Percentiles rank a stretch among this genome's conserved stretches.
Conservation (phyloP, 1,140 invertebrate genomes). For the Hyphantria cunea region DNA sequence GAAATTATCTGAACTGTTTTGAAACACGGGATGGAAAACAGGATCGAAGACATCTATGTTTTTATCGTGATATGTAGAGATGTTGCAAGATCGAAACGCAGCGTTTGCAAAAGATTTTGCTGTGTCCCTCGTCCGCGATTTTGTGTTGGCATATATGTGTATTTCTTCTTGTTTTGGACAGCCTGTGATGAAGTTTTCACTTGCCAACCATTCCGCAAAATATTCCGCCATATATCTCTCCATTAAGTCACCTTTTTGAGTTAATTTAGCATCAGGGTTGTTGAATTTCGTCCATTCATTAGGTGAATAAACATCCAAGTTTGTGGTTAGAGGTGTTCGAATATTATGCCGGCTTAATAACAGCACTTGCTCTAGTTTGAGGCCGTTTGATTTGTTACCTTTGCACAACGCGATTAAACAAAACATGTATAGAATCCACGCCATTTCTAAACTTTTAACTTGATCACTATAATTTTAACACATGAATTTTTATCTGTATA, state of each 20-base stretch:
- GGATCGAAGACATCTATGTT: slow-evolving; percentile 53
- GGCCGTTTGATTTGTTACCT: slow-evolving; percentile 21
- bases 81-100: slow-evolving; percentile 56
- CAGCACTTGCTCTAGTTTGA: slow-evolving; percentile 58
- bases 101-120: slow-evolving; percentile 55
- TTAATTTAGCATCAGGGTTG: slow-evolving; percentile 3
- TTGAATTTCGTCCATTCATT: slow-evolving; percentile 24
- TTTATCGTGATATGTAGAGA: slow-evolving; percentile 40
- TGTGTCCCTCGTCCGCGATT: slow-evolving; percentile 53
- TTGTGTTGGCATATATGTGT: slow-evolving; percentile 58
- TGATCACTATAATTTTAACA: neutral
- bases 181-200: slow-evolving; percentile 42
- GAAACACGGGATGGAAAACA: slow-evolving; percentile 56
- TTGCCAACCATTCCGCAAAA: slow-evolving; percentile 21
- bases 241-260: slow-evolving; percentile 16
- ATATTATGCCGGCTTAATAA: slow-evolving; percentile 68
- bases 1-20: slow-evolving; percentile 44
- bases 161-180: slow-evolving; percentile 49
- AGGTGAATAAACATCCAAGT: slow-evolving; percentile 6
- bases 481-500: too few species aligned
- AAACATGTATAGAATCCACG: neutral
- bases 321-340: slow-evolving; percentile 50
- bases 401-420: neutral
- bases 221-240: slow-evolving; percentile 27
- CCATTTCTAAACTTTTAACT: neutral